Evolutionary conservation across 1,140 invertebrate genomes (phyloP).

Genomic region (Drosophila parvula): DNA sequence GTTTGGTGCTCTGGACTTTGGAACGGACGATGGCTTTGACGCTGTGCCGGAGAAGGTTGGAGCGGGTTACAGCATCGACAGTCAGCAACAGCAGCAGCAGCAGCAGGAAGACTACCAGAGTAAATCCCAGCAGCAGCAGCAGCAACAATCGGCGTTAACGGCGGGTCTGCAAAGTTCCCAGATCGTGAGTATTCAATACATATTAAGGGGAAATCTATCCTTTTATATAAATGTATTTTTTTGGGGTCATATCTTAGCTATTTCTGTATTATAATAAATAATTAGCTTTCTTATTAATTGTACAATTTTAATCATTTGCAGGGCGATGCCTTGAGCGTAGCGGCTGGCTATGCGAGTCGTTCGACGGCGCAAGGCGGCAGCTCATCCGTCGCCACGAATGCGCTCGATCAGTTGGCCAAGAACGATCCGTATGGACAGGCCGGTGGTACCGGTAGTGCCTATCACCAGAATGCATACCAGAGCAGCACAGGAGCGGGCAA

Average conservation of each 20-base stretch:
- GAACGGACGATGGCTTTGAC: conserved; percentile 86
- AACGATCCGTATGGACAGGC: conserved; percentile 79
- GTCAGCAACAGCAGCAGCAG: conserved; percentile 70
- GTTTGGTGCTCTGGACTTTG: conserved; percentile 96
- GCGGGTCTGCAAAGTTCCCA: conserved; percentile 79
- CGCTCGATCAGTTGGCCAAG: conserved; percentile 80
- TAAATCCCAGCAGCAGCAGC: conserved; percentile 72
- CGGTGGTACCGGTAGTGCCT: conserved; percentile 51
- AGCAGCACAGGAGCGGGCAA: conserved; percentile 64
- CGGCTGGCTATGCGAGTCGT: conserved; percentile 66
- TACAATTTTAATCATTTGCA: conserved; percentile 20
- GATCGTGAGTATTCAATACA: conserved; percentile 69
- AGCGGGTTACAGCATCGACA: conserved; percentile 74
- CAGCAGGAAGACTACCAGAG: conserved; percentile 78
- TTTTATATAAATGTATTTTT: no score
- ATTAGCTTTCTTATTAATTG: no score
- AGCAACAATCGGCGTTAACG: conserved; percentile 65
- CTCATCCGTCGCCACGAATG: conserved; percentile 41
- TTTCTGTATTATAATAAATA: no score
- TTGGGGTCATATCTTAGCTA: no score
- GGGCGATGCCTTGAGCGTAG: conserved; percentile 70
- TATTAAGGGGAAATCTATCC: no score
- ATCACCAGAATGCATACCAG: conserved; percentile 81
- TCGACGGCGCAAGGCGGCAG: conserved; percentile 52
- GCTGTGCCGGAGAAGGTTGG: conserved; percentile 85